Evolutionary conservation across 1,140 invertebrate species (phyloP).

Genomic region (Episyrphus balteatus): DNA sequence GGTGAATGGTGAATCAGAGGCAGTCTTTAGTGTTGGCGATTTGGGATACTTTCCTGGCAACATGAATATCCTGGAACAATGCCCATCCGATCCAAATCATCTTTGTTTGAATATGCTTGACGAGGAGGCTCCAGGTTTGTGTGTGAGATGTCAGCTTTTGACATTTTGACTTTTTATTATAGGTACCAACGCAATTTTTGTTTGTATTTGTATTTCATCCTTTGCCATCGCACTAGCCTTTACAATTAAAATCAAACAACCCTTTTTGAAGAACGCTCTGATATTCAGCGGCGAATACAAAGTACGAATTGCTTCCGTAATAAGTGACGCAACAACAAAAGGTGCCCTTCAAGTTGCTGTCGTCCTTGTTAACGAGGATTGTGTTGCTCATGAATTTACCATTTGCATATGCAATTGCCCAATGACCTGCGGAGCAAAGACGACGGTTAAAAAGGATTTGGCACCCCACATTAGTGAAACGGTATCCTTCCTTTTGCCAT

Average conservation of each 20-base stretch:
- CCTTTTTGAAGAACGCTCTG: conserved; percentile 5
- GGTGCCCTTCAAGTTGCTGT: conserved; percentile 20
- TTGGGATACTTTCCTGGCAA: conserved; percentile 4
- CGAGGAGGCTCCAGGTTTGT: conserved; percentile 5
- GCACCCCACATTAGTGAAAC: conserved; percentile 1
- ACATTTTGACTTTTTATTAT: neutral
- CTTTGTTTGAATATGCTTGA: conserved; percentile 8
- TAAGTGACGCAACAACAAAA: conserved; percentile 23
- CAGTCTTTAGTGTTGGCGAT: neutral
- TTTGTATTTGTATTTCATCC: neutral
- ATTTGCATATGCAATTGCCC: conserved; percentile 13
- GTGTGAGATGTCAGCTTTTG: neutral
- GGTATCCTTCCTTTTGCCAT: conserved; percentile 5
- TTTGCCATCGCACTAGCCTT: neutral
- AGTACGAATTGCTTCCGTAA: conserved; percentile 15
- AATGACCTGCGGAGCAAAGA: conserved; percentile 1
- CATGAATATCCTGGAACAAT: conserved; percentile 5
- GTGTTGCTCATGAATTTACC: conserved; percentile 9
- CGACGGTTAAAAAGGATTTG: neutral
- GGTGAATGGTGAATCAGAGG: no score
- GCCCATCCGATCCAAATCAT: neutral
- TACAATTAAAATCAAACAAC: conserved; percentile 6
- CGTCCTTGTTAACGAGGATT: conserved; percentile 21
- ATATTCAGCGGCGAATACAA: conserved; percentile 1
- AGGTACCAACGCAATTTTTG: neutral